A percentile compares a stretch with the other conserved stretches of the same genome.
Conservation (phyloP, 35 echinoderm and acorn worm species). For the Heliocidaris tuberculata region DNA sequence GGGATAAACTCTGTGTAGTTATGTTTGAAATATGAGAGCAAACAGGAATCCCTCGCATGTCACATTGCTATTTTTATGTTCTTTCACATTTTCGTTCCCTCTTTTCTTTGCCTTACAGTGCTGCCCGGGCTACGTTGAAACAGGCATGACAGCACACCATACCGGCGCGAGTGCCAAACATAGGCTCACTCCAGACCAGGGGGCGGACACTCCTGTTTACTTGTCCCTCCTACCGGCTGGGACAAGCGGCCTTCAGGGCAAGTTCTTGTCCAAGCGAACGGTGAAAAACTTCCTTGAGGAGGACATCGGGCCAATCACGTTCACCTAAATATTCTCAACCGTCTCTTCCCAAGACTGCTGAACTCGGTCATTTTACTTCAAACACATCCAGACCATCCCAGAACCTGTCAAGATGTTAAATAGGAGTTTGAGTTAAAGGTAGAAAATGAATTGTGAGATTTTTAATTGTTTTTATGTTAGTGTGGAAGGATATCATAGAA, state of each 20-base stretch:
- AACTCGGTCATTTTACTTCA: too few species aligned
- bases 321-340: neutral
- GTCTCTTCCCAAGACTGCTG: too few species aligned
- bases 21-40: too few species aligned
- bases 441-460: too few species aligned
- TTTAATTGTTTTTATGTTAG: too few species aligned
- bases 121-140: neutral
- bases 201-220: slow-evolving; percentile 75
- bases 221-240: slow-evolving; percentile 58
- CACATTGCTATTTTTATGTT: neutral
- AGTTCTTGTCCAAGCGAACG: slow-evolving; percentile 45
- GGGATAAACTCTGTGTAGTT: too few species aligned
- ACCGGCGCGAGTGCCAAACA: slow-evolving; percentile 14
- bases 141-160: neutral
- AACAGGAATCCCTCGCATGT: neutral
- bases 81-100: neutral
- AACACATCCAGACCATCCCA: too few species aligned
- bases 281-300: slow-evolving; percentile 11
- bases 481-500: too few species aligned
- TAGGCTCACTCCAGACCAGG: slow-evolving; percentile 56
- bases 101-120: neutral
- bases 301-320: neutral
- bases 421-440: too few species aligned
- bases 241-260: slow-evolving; percentile 25
- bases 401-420: too few species aligned